Percentiles rank a stretch among this genome's conserved stretches.
These are phyloP conservation scores for Agrilus planipennis DNA, from an alignment of 1,140 invertebrate genomes.

Conservation along the genomic window DNA sequence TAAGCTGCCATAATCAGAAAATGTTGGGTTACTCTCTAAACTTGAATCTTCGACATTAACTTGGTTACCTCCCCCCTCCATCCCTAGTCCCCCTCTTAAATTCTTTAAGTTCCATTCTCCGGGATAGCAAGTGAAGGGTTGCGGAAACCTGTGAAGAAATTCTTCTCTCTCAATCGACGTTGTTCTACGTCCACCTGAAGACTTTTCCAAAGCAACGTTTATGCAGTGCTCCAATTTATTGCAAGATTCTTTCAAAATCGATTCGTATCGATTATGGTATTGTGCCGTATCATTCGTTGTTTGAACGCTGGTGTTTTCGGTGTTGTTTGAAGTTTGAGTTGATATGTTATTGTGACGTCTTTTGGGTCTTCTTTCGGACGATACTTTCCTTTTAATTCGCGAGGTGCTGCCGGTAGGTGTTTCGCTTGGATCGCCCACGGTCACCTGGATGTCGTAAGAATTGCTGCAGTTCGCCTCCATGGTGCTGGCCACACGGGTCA, in stretches of 20 bases:
- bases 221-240: slow-evolving; percentile 24
- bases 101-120: slow-evolving; percentile 16
- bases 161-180: slow-evolving; percentile 7
- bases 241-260: slow-evolving; percentile 25
- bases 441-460: slow-evolving; percentile 26
- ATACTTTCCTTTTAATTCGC: slow-evolving; percentile 6
- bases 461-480: slow-evolving; percentile 13
- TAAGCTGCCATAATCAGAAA: slow-evolving; percentile 32
- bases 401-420: background rate
- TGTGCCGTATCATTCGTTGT: too few species aligned
- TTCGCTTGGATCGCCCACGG: slow-evolving; percentile 18
- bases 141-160: slow-evolving; percentile 10
- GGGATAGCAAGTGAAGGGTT: slow-evolving; percentile 11
- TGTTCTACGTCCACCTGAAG: slow-evolving; percentile 2
- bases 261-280: slow-evolving; percentile 27
- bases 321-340: slow-evolving; percentile 14
- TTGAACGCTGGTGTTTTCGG: slow-evolving; percentile 8
- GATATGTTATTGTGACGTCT: slow-evolving; percentile 7
- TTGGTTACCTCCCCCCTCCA: too few species aligned
- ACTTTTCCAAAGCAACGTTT: slow-evolving; percentile 7
- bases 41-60: slow-evolving; percentile 22
- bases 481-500: slow-evolving; percentile 18
- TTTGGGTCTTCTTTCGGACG: slow-evolving; percentile 5
- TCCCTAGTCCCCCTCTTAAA: slow-evolving; percentile 6
- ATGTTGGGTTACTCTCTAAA: slow-evolving; percentile 26